Evolutionary conservation across 2,797 vertebrate species (phyloP), one percentile per base, ranked within the genome.

Genomic region (Aerospiza tachiro): DNA sequence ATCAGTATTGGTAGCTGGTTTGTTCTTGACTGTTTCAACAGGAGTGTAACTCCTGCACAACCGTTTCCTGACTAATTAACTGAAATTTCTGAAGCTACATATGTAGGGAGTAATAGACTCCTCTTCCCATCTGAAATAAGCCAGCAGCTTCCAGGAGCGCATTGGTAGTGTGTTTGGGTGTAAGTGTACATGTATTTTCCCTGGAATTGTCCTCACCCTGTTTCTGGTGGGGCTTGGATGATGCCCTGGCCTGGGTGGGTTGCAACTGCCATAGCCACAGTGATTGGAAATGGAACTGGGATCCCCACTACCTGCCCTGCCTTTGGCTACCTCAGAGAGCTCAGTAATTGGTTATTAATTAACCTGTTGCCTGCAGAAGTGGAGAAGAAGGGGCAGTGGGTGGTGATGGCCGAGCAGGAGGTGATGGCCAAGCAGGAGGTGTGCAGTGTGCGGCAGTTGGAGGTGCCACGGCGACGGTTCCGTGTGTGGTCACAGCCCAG

Each of bases 121-220:
- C 40, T 52, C 47, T 22, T 8, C 14, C 7, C 15, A 2, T 13
- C 5, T 14, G 63, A 31, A 22, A 35, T 23, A 25, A 40, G 23
- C 62, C 10, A 33, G 12, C 62, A 56, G 36, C 35, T 75, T 42
- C 33, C 25, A 33, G 35, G 42, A 29, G 29, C 26, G 47, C 4
- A 0, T 42, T 38, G 38, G n/a, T 23, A 9, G 9, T 12, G 28
- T 44, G 29, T 23, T 22, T 38, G 58, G 22, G 14, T 50, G 4
- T 11, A 25, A 1, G 0, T 6, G 16, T 18, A 35, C 14, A 0
- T 3, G 1, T 23, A 8, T 23, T 53, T 82, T n/a, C 45, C 40
- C 28, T 47, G 35, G 11, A 49, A 66, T 23, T 45, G 33, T 38
- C 53, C 38, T 61, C 5, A 3, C 35, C 35, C 29, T 15, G 11